Evolutionary conservation across 2,797 vertebrate species (phyloP), one percentile per base, ranked within the genome.

Genomic region (Neostethus bicornis): DNA sequence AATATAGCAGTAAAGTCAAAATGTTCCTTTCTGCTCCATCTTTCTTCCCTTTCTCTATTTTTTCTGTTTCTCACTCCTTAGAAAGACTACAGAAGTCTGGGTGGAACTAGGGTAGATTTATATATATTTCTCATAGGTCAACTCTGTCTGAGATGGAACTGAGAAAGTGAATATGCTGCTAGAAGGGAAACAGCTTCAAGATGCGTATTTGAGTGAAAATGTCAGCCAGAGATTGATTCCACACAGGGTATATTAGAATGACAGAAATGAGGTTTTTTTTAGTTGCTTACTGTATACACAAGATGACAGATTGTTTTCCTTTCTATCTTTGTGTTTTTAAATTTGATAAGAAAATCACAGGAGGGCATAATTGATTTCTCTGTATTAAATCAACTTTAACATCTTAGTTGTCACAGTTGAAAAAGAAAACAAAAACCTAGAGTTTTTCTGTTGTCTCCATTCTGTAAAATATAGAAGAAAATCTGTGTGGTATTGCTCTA

Each of bases 401-500:
- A 25, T 73, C 72, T 72, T 60, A 56, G 46, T 29, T 48, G 64
- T 61, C 49, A 60, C 16, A 56, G 52, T 59, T 62, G 4, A 60
- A 44, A 74, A 78, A 77, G 32, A 70, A 55, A 56, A 71, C 56
- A 35, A 68, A 82, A 74, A n/a, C n/a, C n/a, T 68, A 65, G 66
- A 75, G 81, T 71, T 63, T 54, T 28, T 51, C 31, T 50, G 64
- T 72, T 79, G 72, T 83, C 59, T 72, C 74, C 60, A 49, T 46
- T 23, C 42, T 39, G 61, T 34, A 70, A 73, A 69, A 77, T 66
- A 66, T 60, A 44, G 24, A 61, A 56, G 64, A 46, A 75, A 79
- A 75, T 55, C 72, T 75, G 55, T 72, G 66, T 64, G 65, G 54
- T 65, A 65, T 68, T 65, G 51, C 44, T 77, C 54, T 62, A 59